Evolutionary conservation across 2,888 invertebrate genomes (phyloP).

Genomic region (Pristionchus japonicus): DNA sequence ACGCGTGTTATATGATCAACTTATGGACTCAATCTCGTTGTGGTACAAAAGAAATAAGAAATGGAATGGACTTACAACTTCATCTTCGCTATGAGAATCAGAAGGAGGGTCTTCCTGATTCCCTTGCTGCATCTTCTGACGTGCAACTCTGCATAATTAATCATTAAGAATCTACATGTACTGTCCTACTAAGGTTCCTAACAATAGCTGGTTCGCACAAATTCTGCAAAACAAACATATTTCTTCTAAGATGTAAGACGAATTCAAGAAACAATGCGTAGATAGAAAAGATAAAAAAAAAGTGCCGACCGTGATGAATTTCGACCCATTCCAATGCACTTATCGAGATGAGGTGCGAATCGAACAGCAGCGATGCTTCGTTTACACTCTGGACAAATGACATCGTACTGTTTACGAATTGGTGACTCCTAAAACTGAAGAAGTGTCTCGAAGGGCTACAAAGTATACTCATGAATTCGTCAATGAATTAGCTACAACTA

Average conservation of each 20-base stretch:
- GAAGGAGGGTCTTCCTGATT: conserved; percentile 29
- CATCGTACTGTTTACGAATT: conserved; percentile 34
- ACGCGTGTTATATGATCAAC: no score
- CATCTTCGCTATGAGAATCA: conserved; percentile 46
- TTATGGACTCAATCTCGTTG: no score
- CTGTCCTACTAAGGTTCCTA: no score
- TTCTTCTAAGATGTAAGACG: background rate
- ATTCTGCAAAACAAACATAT: background rate
- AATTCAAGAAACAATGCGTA: background rate
- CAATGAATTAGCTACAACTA: no score
- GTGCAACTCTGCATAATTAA: conserved; percentile 32
- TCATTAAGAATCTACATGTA: background rate
- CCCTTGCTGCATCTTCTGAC: conserved; percentile 44
- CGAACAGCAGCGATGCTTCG: conserved; percentile 57
- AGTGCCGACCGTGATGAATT: conserved; percentile 50
- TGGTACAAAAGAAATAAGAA: no score
- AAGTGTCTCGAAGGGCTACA: no score
- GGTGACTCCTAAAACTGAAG: background rate
- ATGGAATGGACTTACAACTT: background rate
- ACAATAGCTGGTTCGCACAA: background rate
- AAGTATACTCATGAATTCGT: no score
- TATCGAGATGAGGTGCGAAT: conserved; percentile 63
- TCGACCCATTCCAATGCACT: conserved; percentile 62
- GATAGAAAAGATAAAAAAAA: background rate
- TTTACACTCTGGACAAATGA: conserved; percentile 52